A percentile compares a stretch with the other conserved stretches of the same genome.
Evolutionary conservation across 2,888 invertebrate species (phyloP).

Genomic region (Osedax fenrisi): DNA sequence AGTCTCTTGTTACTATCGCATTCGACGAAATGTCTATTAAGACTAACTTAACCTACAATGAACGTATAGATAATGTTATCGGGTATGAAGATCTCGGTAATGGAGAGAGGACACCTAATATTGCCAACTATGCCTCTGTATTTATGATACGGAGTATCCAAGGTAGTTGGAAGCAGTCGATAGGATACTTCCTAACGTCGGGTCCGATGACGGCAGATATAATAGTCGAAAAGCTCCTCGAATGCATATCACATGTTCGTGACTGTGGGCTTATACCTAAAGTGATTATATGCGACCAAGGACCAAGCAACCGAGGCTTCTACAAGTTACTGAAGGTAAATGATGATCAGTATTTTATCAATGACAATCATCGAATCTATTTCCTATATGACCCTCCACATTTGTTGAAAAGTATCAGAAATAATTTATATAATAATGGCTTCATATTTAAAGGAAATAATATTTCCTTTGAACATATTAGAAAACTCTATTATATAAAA

Average conservation of each 20-base stretch:
- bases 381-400: slow-evolving; percentile 7
- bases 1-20: background rate
- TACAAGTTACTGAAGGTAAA: background rate
- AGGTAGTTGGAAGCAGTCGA: slow-evolving; percentile 17
- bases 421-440: background rate
- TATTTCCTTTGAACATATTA: background rate
- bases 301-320: slow-evolving; percentile 4
- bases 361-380: background rate
- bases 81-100: background rate
- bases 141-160: slow-evolving; percentile 17
- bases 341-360: background rate
- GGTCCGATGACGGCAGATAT: slow-evolving; percentile 15
- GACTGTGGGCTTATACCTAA: background rate
- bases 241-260: slow-evolving; percentile 4
- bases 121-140: slow-evolving; percentile 22
- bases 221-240: background rate
- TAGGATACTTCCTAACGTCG: slow-evolving; percentile 19
- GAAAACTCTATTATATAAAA: background rate
- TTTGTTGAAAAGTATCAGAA: slow-evolving; percentile 4
- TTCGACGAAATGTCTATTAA: slow-evolving; percentile 20
- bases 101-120: background rate
- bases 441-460: background rate
- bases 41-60: background rate
- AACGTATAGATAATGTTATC: background rate
- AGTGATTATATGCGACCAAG: slow-evolving; percentile 12